Base-by-base conservation (phyloP, 2,797 vertebrate species). In the Euthynnus affinis region DNA sequence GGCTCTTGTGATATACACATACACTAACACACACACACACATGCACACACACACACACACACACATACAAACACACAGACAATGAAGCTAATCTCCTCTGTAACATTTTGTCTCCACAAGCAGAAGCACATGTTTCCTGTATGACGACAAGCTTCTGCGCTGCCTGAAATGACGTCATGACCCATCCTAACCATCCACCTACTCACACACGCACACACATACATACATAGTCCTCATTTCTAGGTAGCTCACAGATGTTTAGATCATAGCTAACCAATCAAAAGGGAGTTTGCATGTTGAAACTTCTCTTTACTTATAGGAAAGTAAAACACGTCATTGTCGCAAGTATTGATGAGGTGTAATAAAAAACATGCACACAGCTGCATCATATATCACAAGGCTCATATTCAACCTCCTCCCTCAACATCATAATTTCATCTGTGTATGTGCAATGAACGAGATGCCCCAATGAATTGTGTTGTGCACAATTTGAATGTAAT, bases 101-200 rank as follows among this genome's bases (percentile, higher is more conserved):
- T 74, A 74, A 64, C 52, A 29, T 64, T 63, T 49, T 68, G 71
- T 72, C 82, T 78, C 29, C 70, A 64, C 87, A 86, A 42, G 65
- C 42, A 37, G 75, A 69, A 65, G 17, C 44, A 65, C 44, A 59
- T 17, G 59, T 74, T 88, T 87, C 81, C 75, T 83, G 75, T 56
- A 72, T 87, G 84, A 89, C 55, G 46, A 52, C 22, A 10, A 73
- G 72, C 66, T 64, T 46, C 58, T 57, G 72, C 44, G 44, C 56
- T 56, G 55, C 62, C 66, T 74, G 61, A 25, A 53, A 61, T 85
- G 87, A 87, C 6, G 6, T 90, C 73, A 87, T 64, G 46, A 52
- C 18, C 48, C 60, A 51, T 10, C 44, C 53, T 2, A 52, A 58
- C 2, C 23, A 18, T 57, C 58, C 58, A 15, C 23, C 32, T 29